A percentile compares a stretch with the other conserved stretches of the same genome.
These are phyloP conservation scores for Apamea epomidion DNA, from an alignment of 2,888 invertebrate species.

Conservation along the genomic window DNA sequence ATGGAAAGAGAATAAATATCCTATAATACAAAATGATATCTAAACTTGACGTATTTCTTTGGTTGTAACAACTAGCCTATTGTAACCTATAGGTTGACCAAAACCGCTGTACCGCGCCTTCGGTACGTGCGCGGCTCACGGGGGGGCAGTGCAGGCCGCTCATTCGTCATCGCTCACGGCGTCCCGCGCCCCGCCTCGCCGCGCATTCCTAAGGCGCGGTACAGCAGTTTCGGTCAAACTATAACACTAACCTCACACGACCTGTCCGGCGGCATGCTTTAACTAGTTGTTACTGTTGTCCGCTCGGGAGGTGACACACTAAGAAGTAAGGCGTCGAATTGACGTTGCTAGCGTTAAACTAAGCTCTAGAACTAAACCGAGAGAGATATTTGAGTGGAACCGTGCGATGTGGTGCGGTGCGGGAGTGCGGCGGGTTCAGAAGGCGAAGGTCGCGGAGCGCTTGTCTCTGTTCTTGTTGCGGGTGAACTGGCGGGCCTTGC, in stretches of 20 bases:
- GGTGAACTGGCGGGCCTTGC: slow-evolving; percentile 96
- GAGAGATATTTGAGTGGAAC: slow-evolving; percentile 47
- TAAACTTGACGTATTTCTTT: slow-evolving; percentile 70
- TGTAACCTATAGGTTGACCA: too few relatives aligned
- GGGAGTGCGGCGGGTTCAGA: background rate
- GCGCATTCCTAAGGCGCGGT: too few relatives aligned
- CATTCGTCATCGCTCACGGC: too few relatives aligned
- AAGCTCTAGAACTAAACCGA: slow-evolving; percentile 60
- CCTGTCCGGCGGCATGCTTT: slow-evolving; percentile 20
- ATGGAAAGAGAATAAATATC: slow-evolving; percentile 73
- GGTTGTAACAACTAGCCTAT: slow-evolving; percentile 73
- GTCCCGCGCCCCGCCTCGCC: too few relatives aligned
- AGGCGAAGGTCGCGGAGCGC: slow-evolving; percentile 4
- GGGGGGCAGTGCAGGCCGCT: too few relatives aligned
- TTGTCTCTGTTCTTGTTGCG: slow-evolving; percentile 95
- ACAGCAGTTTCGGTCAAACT: too few relatives aligned
- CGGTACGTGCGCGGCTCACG: too few relatives aligned
- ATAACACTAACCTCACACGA: slow-evolving; percentile 57
- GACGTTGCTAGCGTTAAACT: slow-evolving; percentile 71
- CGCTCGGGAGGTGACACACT: slow-evolving; percentile 21
- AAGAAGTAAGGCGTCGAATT: slow-evolving; percentile 44
- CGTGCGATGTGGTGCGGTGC: slow-evolving; percentile 18
- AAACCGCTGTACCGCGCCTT: too few relatives aligned
- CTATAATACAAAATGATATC: slow-evolving; percentile 74
- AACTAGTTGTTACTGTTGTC: slow-evolving; percentile 11